Conservation (phyloP, 2,113 vertebrate genomes). For the Psammodynastes pulverulentus region DNA sequence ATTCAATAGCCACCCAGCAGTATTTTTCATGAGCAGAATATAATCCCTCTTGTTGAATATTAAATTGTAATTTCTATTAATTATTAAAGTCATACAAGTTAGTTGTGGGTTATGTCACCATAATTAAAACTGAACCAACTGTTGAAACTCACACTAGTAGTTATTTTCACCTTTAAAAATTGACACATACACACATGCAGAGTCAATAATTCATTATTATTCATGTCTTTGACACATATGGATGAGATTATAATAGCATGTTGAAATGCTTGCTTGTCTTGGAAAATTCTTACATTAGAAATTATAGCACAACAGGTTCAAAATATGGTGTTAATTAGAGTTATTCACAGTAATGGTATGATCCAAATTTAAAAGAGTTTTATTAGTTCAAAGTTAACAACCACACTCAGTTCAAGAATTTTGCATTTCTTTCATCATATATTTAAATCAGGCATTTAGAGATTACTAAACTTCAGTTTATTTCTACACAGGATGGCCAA, state of each 20-base stretch:
- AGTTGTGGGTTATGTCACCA: neutral
- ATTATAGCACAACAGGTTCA: neutral
- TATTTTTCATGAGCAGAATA: neutral
- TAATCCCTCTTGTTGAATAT: neutral
- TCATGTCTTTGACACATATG: neutral
- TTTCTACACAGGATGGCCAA: neutral
- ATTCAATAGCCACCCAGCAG: neutral
- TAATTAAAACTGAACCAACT: neutral
- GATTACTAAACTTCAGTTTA: neutral
- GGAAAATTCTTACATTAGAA: neutral
- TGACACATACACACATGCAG: neutral
- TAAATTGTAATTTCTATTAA: neutral
- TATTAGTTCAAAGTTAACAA: neutral
- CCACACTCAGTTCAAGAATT: neutral
- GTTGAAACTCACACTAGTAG: neutral
- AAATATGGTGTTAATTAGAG: neutral
- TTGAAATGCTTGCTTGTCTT: neutral
- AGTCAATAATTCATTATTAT: neutral
- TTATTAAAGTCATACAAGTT: neutral
- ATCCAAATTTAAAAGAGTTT: neutral
- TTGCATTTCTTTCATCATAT: neutral
- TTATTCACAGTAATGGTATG: neutral
- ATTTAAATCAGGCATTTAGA: neutral
- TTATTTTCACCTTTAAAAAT: neutral
- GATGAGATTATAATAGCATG: neutral